Conservation (phyloP, 2,888 invertebrate genomes). For the Oxytorus armatus region DNA sequence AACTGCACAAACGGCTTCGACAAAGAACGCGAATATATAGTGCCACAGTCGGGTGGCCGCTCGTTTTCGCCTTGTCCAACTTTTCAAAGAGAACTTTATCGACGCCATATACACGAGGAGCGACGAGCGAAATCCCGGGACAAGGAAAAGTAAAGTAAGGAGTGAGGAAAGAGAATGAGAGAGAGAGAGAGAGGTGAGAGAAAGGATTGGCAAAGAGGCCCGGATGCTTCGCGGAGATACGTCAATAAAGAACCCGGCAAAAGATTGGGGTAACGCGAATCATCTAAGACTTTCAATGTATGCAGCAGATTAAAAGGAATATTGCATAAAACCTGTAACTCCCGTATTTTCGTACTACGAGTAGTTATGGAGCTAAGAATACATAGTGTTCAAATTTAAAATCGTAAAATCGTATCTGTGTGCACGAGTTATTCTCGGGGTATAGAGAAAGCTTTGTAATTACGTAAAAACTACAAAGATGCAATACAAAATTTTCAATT, state of each 20-base stretch:
- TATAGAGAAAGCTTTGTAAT: too few species aligned
- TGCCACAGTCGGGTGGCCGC: slow-evolving; percentile 19
- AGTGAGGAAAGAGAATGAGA: background rate
- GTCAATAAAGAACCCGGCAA: slow-evolving; percentile 38
- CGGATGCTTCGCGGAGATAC: slow-evolving; percentile 27
- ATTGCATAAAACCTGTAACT: too few species aligned
- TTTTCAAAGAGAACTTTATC: slow-evolving; percentile 67
- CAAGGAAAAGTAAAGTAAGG: background rate
- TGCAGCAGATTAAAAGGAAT: background rate
- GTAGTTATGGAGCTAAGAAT: too few species aligned
- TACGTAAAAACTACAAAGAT: too few species aligned
- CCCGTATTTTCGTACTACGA: too few species aligned
- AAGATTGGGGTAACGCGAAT: slow-evolving; percentile 27
- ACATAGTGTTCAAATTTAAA: too few species aligned
- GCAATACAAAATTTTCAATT: too few species aligned
- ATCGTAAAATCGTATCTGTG: too few species aligned
- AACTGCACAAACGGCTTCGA: slow-evolving; percentile 46
- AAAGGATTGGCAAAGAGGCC: slow-evolving; percentile 18
- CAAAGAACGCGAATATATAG: slow-evolving; percentile 44
- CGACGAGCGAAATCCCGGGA: slow-evolving; percentile 17
- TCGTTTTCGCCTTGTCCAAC: slow-evolving; percentile 62
- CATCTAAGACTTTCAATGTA: background rate
- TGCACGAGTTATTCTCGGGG: too few species aligned
- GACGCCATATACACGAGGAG: slow-evolving; percentile 7
- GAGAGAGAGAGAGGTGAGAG: slow-evolving; percentile 6